Evolutionary conservation across 2,888 invertebrate species (phyloP).

Genomic region (Orthosia gothica): DNA sequence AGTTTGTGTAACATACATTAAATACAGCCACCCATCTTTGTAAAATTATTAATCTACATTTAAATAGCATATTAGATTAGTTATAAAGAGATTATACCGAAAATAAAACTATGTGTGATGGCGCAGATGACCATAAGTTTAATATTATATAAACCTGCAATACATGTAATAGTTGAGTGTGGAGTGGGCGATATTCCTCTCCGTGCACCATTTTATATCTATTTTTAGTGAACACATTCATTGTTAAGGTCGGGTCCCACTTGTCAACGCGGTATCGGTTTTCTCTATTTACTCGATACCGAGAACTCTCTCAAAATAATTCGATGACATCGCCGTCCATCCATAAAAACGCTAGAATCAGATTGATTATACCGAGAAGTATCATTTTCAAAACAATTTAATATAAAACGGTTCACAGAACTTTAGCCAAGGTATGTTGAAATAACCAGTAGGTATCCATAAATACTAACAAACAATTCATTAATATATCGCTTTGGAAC

Average conservation of each 20-base stretch:
- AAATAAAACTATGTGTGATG: too few relatives aligned
- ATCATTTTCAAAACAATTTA: background rate
- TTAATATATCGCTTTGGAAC: too few relatives aligned
- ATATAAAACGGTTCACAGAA: background rate
- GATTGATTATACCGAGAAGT: background rate
- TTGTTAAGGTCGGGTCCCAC: constrained; percentile 10
- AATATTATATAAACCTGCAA: constrained; percentile 1
- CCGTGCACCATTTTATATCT: constrained; percentile 4
- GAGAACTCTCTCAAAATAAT: background rate
- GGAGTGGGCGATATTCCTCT: constrained; percentile 8
- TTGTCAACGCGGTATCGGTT: constrained; percentile 1
- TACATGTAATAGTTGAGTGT: background rate
- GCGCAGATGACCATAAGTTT: background rate
- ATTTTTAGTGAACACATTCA: constrained; percentile 21
- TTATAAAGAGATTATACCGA: too few relatives aligned
- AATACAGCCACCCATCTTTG: too few relatives aligned
- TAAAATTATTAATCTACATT: too few relatives aligned
- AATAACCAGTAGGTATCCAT: too few relatives aligned
- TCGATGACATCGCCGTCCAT: background rate
- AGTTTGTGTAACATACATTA: too few relatives aligned
- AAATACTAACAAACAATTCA: too few relatives aligned
- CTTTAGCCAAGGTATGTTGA: background rate
- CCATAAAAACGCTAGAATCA: too few relatives aligned
- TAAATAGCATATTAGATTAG: too few relatives aligned
- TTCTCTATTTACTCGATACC: background rate